Evolutionary conservation across 2,113 vertebrate species (phyloP), one percentile per base, ranked within the genome.

Genomic region (Triplophysa siluroides): DNA sequence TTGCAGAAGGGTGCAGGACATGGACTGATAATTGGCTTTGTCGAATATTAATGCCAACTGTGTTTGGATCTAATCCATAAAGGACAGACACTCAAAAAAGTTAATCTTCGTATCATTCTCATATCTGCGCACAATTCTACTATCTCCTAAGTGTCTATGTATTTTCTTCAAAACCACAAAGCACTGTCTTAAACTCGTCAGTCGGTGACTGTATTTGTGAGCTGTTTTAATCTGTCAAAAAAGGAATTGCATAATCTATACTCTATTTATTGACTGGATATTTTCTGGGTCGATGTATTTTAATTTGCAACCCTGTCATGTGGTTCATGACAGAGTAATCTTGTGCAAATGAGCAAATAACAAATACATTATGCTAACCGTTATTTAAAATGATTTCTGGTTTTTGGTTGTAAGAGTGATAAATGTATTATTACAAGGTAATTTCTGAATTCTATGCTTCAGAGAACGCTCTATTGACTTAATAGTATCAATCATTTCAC

Each of bases 1-100:
- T 85, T 98, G 96, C 84, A 91, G 91, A 82, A 90, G 95, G 85
- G 95, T 98, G 45, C 91, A 33, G 66, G 94, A 96, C 72, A 85
- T 85, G 85, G 84, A 90, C n/a, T 92, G 56, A 91, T 78, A 5
- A 71, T n/a, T 21, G 23, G 23, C 78, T n/a, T 29, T 68, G 14
- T 13, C 62, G 41, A 33, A 18, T 13, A n/a, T 56, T 16, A 45
- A 60, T 47, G 69, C 19, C 18, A 26, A 58, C 26, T 75, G 33
- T 79, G 23, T 63, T 16, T 73, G 24, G 38, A 23, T 80, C 58
- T 70, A 41, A 85, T 26, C 21, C 69, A n/a, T 79, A 29, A 63
- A 82, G 58, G 83, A 82, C 76, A 43, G 41, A 71, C 47, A 43
- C 80, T 86, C 60, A 84, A 79, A 86, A 24, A 29, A 70, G 63